Percentiles rank a stretch among this genome's conserved stretches.
Evolutionary conservation across 2,113 vertebrate genomes (phyloP).

Genomic region (Rhinoderma darwinii): DNA sequence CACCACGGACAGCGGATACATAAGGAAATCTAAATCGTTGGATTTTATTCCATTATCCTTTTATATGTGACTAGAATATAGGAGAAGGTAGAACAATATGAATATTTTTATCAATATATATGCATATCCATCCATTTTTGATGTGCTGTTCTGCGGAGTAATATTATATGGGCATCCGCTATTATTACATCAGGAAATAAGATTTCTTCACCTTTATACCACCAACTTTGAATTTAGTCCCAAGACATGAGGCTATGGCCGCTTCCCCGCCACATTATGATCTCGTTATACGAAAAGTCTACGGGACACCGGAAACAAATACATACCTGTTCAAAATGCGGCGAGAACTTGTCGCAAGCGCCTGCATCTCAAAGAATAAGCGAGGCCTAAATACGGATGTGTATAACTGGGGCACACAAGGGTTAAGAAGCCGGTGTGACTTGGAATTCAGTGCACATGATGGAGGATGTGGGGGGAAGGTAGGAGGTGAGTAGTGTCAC

Average conservation of each 20-base stretch:
- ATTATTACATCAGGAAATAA: not conserved
- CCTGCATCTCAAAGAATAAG: not conserved
- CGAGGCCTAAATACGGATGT: not conserved
- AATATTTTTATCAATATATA: no score
- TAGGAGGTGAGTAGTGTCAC: conserved; percentile 39
- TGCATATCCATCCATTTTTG: no score
- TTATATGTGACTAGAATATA: no score
- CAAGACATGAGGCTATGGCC: not conserved
- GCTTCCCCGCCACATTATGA: not conserved
- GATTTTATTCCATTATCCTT: no score
- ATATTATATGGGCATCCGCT: no score
- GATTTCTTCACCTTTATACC: not conserved
- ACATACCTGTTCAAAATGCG: not conserved
- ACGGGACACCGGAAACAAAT: not conserved
- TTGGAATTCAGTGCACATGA: conserved; percentile 45
- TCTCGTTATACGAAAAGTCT: not conserved
- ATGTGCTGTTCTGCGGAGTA: no score
- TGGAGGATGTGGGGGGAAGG: conserved; percentile 26
- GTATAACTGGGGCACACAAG: not conserved
- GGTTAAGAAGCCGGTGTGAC: conserved; percentile 20
- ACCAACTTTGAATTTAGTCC: not conserved
- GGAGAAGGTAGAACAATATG: no score
- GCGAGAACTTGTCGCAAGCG: not conserved
- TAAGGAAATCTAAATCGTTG: no score
- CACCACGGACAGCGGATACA: no score